Evolutionary conservation across 1,140 invertebrate species (phyloP), one percentile per base, ranked within the genome.

Genomic region (Ceratosolen solmsi): DNA sequence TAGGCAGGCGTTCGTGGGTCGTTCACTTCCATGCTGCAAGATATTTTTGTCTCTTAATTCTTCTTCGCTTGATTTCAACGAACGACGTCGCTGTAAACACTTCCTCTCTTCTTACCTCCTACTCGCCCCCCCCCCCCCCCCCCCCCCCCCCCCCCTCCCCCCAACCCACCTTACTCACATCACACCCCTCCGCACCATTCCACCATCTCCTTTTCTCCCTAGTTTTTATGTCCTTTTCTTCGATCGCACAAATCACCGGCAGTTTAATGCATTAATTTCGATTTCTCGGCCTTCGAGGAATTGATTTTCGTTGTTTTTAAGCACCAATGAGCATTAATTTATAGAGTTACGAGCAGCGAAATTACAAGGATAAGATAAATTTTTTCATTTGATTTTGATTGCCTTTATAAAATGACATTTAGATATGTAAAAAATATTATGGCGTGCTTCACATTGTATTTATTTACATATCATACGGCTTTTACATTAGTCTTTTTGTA

Each of bases 21-120:
- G 72, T 81, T 81, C 79, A 81, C 79, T 65, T 68, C 56, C 49
- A 7, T 33, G n/a, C 33, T 15, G 49, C 20, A 74, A 75, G 79
- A 81, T 81, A 81, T 81, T 81, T 81, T 81, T 76, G 79, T 76
- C 79, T 70, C 72, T 81, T 75, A 81, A 81, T 76, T 76, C 25
- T 56, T 81, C 25, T 46, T 72, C 15, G 68, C 22, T 25, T 68
- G 46, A 51, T 65, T 77, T 56, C 30, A 76, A 41, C 54, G 30
- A 33, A 27, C 65, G 46, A 70, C 22, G n/a, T 75, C 77, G 51
- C 30, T 41, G 54, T 17, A 65, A 63, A 63, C 60, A 63, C 25
- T 70, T 38, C 41, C 38, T 70, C 38, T 49, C n/a, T n/a, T 15
- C 38, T 27, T 9, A 5, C 36, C 22, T 49, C 25, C 22, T 41